Conservation (phyloP, 1,140 invertebrate genomes). For the Bombus impatiens region DNA sequence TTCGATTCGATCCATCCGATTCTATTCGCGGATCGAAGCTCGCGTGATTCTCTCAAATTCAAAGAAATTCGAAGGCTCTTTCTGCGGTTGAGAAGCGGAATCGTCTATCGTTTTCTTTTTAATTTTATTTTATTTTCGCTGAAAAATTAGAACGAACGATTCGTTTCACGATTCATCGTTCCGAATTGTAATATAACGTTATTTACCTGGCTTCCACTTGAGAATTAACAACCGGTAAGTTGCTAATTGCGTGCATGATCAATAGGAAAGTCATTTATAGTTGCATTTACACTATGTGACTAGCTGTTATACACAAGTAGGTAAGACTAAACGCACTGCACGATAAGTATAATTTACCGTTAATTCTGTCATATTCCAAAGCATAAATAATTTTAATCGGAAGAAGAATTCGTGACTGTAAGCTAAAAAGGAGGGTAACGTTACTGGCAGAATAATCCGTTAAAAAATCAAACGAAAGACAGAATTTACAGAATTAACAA, state of each 20-base stretch:
- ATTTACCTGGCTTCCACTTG: not conserved
- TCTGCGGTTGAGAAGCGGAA: not conserved
- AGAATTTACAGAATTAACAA: too few relatives aligned
- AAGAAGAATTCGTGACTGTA: not conserved
- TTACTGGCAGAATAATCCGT: not conserved
- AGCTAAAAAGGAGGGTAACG: too few relatives aligned
- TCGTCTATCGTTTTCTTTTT: too few relatives aligned
- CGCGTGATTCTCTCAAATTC: not conserved
- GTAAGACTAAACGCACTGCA: not conserved
- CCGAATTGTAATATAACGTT: not conserved
- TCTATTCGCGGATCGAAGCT: not conserved
- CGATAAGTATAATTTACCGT: not conserved
- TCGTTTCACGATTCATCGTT: not conserved
- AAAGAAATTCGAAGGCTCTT: not conserved
- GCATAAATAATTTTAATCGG: too few relatives aligned
- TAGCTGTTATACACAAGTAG: not conserved
- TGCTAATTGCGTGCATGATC: not conserved
- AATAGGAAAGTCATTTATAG: not conserved
- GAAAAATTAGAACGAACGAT: not conserved
- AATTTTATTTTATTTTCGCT: too few relatives aligned
- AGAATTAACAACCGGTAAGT: not conserved
- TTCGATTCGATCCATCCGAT: not conserved
- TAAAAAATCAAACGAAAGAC: not conserved
- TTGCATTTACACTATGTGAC: too few relatives aligned
- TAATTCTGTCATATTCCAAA: too few relatives aligned